Percentiles rank a stretch among this genome's conserved stretches.
These are phyloP conservation scores for Venustoraphidia nigricollis DNA, from an alignment of 2,888 invertebrate genomes.

Conservation along the genomic window DNA sequence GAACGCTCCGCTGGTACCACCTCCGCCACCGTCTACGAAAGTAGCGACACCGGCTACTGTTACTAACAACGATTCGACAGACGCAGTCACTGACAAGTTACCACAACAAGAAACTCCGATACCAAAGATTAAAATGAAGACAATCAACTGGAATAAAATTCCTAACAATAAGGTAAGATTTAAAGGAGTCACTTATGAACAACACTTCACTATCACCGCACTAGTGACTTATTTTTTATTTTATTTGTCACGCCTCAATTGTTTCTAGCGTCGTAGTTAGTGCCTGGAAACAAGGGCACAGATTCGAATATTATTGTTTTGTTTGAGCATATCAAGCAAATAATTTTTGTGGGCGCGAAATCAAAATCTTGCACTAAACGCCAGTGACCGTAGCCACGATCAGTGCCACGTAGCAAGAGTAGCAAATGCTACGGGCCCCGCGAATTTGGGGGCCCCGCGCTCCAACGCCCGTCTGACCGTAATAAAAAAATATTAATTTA, in stretches of 20 bases:
- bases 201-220: background rate
- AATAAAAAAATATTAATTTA: too few relatives aligned
- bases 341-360: too few relatives aligned
- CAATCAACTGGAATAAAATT: constrained; percentile 95
- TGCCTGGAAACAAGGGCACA: too few relatives aligned
- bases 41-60: constrained; percentile 16
- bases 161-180: constrained; percentile 63
- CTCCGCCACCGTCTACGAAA: constrained; percentile 28
- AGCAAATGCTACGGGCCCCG: too few relatives aligned
- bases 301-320: too few relatives aligned
- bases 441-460: too few relatives aligned
- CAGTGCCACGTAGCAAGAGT: too few relatives aligned
- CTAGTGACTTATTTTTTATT: constrained; percentile 2
- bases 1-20: constrained; percentile 23
- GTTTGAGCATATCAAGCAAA: too few relatives aligned
- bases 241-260: background rate
- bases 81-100: constrained; percentile 37
- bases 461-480: too few relatives aligned
- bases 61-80: constrained; percentile 14
- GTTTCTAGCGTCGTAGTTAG: too few relatives aligned
- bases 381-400: too few relatives aligned
- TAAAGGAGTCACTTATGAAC: background rate
- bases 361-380: too few relatives aligned
- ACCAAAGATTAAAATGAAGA: constrained; percentile 94
- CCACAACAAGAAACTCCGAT: constrained; percentile 86